Evolutionary conservation across 2,888 invertebrate genomes (phyloP), one percentile per base, ranked within the genome.

Genomic region (Synergus gifuensis): DNA sequence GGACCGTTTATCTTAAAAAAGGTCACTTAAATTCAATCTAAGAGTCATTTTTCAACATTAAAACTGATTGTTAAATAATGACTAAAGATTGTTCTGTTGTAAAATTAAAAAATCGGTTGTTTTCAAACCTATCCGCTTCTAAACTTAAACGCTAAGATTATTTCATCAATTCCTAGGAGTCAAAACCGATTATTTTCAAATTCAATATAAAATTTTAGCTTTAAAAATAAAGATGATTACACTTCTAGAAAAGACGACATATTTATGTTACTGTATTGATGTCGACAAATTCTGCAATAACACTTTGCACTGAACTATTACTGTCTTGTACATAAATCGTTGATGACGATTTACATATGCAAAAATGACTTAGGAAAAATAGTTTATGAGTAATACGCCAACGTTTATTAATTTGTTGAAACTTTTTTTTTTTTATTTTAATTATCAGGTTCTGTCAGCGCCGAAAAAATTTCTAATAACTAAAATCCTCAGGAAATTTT

Each of bases 341-440:
- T 46, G 46, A n/a, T 60, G 11, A 22, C 1, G 1, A 73, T 73
- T 73, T 49, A 54, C 69, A 54, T 73, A 54, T 54, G 54, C 54
- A 49, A 73, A 22, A 73, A 54, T n/a, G 36, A 54, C 22, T 54
- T 54, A 8, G 36, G 69, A 73, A 54, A 73, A 18, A 69, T 69
- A 8, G 16, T 46, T 69, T 28, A 69, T 69, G 28, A 49, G 46
- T 28, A 22, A 22, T 46, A 22, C 12, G 16, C 8, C 14, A 69
- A 73, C n/a, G 49, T 36, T 73, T 54, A 28, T 73, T 46, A 36
- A 36, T 63, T 63, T 63, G 12, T 63, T 36, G 36, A 14, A 36
- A 63, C 7, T 36, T 0, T 9, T 16, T 54, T 54, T 54, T 54
- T n/a, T 7, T 2, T 7, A 54, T 54, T 16, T 54, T 54, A n/a